Percentiles rank a stretch among this genome's conserved stretches.
Conservation (phyloP, 2,888 invertebrate genomes). For the Agrotis clavis region DNA sequence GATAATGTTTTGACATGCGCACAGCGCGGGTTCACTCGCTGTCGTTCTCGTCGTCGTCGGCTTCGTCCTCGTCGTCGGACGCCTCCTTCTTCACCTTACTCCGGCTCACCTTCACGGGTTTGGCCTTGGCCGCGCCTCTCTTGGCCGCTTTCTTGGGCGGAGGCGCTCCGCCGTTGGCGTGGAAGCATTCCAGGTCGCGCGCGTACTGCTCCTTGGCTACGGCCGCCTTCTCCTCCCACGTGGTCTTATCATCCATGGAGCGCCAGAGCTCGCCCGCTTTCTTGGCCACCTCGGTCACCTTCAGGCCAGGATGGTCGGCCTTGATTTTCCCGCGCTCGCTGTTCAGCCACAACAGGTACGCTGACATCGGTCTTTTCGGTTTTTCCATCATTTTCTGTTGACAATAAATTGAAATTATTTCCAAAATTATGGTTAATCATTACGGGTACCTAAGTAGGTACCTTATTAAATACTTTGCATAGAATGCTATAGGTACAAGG, state of each 20-base stretch:
- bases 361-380: constrained; percentile 96
- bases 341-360: constrained; percentile 97
- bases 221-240: constrained; percentile 96
- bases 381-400: constrained; percentile 92
- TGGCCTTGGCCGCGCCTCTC: constrained; percentile 78
- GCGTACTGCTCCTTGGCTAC: constrained; percentile 96
- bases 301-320: constrained; percentile 95
- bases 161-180: constrained; percentile 92
- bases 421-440: background rate
- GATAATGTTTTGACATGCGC: constrained; percentile 43
- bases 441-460: background rate
- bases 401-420: constrained; percentile 22
- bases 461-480: background rate
- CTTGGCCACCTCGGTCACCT: constrained; percentile 97
- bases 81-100: constrained; percentile 78
- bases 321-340: constrained; percentile 95
- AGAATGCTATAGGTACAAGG: no score
- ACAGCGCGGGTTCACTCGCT: constrained; percentile 73
- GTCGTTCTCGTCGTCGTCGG: constrained; percentile 89
- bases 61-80: constrained; percentile 88
- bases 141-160: constrained; percentile 85
- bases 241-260: constrained; percentile 95
- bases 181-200: constrained; percentile 95
- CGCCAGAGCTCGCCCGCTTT: constrained; percentile 98
- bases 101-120: constrained; percentile 61